Base-by-base conservation (phyloP, 2,113 vertebrate species). In the Drymodes brunneopygia region DNA sequence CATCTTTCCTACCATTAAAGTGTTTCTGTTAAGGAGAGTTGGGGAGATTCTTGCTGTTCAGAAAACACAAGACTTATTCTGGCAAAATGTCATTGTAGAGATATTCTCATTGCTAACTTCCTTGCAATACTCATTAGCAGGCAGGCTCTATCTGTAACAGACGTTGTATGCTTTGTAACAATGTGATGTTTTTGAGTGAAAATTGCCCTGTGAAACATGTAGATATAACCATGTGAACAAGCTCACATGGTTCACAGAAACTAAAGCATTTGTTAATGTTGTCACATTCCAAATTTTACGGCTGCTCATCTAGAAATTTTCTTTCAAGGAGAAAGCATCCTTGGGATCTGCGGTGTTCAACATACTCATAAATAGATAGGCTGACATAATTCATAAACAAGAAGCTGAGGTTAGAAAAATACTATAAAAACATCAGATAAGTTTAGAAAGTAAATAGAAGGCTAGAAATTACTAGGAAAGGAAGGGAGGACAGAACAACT, bases 381-480 rank as follows among this genome's bases (percentile, higher is more conserved):
- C 42, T 24, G 64, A 83, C 60, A 83, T 31, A 92, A 92, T 82
- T 81, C 82, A 83, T 62, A 81, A 93, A 83, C 67, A 81, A 88
- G 38, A 90, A 44, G 62, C 28, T 78, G 8, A 22, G 92, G 90
- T 93, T 96, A 95, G 53, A 88, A 90, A 62, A 96, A 95, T 95
- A 83, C 64, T 70, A 54, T 88, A 78, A 96, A 96, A 94, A 58
- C 58, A 88, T 88, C 71, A 93, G 94, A 94, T 86, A 92, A 92
- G 15, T 83, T 90, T 70, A 83, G 16, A 90, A 83, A 90, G 75
- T 73, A 94, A 93, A 94, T 22, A 83, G 35, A 90, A 73, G 44
- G 42, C 38, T 81, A 83, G 82, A 94, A 95, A 82, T 83, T 92
- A 93, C 36, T 48, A 69, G 64, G 65, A 87, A 65, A 71, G 23